phyloP scores from a whole-genome alignment of 2,113 vertebrate genomes.

The Dicentrarchus labrax region DNA sequence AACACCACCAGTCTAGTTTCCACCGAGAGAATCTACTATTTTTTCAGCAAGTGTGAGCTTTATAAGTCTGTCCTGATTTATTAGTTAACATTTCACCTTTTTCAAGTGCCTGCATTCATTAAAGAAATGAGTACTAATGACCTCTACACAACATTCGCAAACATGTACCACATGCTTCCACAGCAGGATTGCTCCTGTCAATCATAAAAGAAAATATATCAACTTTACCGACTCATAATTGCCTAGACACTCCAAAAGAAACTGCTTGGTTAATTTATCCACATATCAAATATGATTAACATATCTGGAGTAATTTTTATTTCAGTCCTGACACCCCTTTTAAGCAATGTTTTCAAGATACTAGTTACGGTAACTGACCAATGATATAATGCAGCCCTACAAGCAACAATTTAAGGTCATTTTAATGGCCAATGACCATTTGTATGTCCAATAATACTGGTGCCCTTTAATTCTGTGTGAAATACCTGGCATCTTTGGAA shows the following conservation, averaged over 20 bases:
- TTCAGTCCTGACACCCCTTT: neutral
- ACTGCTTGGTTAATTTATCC: neutral
- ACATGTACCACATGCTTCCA: neutral
- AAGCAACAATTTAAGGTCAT: neutral
- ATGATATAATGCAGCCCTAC: neutral
- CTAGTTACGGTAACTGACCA: neutral
- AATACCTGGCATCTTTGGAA: neutral
- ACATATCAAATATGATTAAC: neutral
- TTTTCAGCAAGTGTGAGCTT: too few relatives aligned
- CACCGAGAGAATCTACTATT: too few relatives aligned
- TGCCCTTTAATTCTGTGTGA: neutral
- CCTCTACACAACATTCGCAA: neutral
- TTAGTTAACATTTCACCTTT: neutral
- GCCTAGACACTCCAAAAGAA: neutral
- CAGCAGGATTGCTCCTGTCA: neutral
- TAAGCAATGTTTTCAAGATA: neutral
- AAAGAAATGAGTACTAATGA: neutral
- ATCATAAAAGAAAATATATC: neutral
- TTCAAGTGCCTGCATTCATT: conserved; percentile 4
- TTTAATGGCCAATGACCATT: neutral
- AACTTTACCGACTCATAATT: neutral
- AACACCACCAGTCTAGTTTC: neutral
- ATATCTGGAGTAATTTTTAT: neutral
- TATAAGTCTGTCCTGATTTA: neutral
- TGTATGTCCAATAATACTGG: neutral